These are phyloP conservation scores for Harmothoe impar DNA, from an alignment of 2,888 invertebrate genomes.

Conservation along the genomic window DNA sequence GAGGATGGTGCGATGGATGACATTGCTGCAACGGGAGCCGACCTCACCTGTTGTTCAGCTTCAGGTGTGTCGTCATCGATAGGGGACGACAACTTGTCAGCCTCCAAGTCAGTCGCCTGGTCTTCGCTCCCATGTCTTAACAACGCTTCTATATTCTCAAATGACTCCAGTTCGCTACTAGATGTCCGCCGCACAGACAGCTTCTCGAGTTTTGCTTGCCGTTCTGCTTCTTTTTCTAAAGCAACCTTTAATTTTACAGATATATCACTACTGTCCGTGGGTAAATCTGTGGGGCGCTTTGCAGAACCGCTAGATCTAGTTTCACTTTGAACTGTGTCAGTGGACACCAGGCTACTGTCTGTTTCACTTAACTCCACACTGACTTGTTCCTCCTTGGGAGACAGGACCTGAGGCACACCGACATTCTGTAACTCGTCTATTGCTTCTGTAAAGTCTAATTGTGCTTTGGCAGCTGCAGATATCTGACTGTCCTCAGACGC, in stretches of 20 bases:
- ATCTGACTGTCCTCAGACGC: background rate
- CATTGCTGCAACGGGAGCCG: slow-evolving; percentile 45
- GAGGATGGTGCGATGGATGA: slow-evolving; percentile 39
- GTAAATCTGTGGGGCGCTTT: background rate
- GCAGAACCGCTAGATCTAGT: background rate
- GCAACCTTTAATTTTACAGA: slow-evolving; percentile 20
- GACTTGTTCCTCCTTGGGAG: background rate
- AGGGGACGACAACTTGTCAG: background rate
- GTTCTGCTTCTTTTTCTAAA: slow-evolving; percentile 3
- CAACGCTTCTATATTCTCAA: slow-evolving; percentile 46
- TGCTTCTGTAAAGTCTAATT: slow-evolving; percentile 3
- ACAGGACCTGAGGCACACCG: background rate
- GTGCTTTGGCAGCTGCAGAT: background rate
- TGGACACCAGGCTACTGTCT: slow-evolving; percentile 33
- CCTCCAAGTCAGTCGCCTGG: slow-evolving; percentile 42
- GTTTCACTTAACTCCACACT: slow-evolving; percentile 8
- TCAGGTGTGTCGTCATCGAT: slow-evolving; percentile 24
- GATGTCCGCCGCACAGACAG: background rate
- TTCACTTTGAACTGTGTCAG: slow-evolving; percentile 25
- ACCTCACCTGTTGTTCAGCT: background rate
- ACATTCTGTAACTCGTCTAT: slow-evolving; percentile 46
- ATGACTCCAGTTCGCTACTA: slow-evolving; percentile 43
- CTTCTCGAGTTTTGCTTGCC: background rate
- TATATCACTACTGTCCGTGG: background rate
- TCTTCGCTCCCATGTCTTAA: slow-evolving; percentile 34